phyloP scores from a whole-genome alignment of 2,888 invertebrate genomes.

The Drosophila subquinaria region DNA sequence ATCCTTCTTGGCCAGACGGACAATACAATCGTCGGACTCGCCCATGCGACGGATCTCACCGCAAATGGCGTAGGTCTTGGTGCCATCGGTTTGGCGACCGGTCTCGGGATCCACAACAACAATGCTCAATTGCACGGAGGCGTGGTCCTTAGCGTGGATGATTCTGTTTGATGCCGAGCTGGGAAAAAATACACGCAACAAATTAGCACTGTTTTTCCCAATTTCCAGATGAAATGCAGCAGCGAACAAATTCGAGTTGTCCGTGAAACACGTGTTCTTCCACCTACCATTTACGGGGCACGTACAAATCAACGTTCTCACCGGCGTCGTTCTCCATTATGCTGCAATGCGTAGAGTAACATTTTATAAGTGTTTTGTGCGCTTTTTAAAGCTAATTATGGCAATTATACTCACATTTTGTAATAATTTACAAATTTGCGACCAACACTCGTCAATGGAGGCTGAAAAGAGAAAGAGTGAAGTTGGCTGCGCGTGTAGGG shows the following conservation, averaged over 20 bases:
- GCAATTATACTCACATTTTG: conserved; percentile 76
- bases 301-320: conserved; percentile 99
- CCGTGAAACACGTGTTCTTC: conserved; percentile 80
- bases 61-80: conserved; percentile 98
- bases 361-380: conserved; percentile 7
- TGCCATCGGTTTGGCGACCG: conserved; percentile 94
- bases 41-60: conserved; percentile 99
- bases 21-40: conserved; percentile 98
- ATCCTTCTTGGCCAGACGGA: conserved; percentile 96
- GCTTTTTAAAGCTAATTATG: background rate
- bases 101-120: conserved; percentile 98
- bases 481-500: conserved; percentile 71
- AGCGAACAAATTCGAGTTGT: background rate
- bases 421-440: conserved; percentile 78
- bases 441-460: conserved; percentile 80
- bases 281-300: conserved; percentile 98
- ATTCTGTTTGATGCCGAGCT: conserved; percentile 99
- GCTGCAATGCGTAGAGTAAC: conserved; percentile 43
- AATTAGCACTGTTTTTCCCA: conserved; percentile 16
- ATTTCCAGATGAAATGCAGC: background rate
- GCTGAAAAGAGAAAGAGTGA: conserved; percentile 81
- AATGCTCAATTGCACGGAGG: conserved; percentile 98
- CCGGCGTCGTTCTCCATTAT: conserved; percentile 99
- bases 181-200: conserved; percentile 67
- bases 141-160: conserved; percentile 99